Percentiles rank a stretch among this genome's conserved stretches.
phyloP scores from a whole-genome alignment of 2,113 vertebrate species.

The Crotophaga sulcirostris region DNA sequence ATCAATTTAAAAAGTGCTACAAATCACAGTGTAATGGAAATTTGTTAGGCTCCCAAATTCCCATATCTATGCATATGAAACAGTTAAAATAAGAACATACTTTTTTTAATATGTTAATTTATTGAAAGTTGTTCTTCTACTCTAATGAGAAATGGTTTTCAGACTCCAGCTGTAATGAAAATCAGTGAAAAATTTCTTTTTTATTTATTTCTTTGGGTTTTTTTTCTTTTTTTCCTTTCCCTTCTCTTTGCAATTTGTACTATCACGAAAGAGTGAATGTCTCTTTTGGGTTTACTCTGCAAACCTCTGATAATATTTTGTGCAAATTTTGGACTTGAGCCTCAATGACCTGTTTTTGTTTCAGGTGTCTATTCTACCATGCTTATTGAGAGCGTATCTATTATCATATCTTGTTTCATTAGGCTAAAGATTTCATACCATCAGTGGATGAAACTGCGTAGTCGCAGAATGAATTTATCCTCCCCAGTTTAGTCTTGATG shows the following conservation, averaged over 20 bases:
- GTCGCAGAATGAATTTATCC: neutral
- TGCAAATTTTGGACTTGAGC: neutral
- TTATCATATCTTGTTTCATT: neutral
- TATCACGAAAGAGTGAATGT: neutral
- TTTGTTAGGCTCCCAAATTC: neutral
- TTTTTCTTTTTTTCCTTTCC: accelerated
- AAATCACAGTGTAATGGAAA: neutral
- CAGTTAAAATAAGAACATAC: neutral
- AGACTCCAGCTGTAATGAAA: neutral
- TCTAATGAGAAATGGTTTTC: neutral
- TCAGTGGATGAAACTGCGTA: neutral
- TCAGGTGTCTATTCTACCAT: neutral
- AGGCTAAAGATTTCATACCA: neutral
- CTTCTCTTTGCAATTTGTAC: neutral
- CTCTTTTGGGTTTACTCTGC: neutral
- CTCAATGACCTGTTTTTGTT: neutral
- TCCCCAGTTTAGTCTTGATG: accelerated
- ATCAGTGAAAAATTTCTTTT: neutral
- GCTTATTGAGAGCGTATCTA: neutral
- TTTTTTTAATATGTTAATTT: neutral
- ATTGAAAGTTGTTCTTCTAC: neutral
- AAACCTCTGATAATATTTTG: neutral
- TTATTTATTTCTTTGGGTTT: neutral
- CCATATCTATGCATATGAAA: neutral
- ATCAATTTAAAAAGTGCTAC: too few species aligned